A percentile compares a stretch with the other conserved stretches of the same genome.
These are phyloP conservation scores for Drosophila nasuta DNA, from an alignment of 1,140 invertebrate species.

Conservation along the genomic window DNA sequence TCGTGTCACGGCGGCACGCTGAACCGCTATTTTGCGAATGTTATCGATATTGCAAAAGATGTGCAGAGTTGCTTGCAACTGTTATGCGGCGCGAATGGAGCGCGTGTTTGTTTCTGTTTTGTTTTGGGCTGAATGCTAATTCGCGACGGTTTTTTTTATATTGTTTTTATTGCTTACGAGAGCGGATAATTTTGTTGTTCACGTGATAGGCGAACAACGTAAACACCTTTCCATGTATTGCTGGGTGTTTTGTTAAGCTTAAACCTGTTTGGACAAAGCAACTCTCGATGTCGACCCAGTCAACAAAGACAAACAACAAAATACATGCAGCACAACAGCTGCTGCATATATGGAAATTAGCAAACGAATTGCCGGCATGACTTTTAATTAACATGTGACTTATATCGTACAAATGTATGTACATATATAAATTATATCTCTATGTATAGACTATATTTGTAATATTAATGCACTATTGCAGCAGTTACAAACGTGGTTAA, in stretches of 20 bases:
- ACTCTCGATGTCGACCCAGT: slow-evolving; percentile 50
- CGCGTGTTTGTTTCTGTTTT: slow-evolving; percentile 34
- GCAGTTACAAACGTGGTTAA: slow-evolving; percentile 40
- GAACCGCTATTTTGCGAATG: not conserved
- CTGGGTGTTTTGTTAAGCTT: slow-evolving; percentile 57
- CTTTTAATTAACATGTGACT: slow-evolving; percentile 76
- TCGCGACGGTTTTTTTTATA: slow-evolving; percentile 18
- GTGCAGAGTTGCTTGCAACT: slow-evolving; percentile 30
- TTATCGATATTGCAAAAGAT: slow-evolving; percentile 35
- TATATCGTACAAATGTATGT: slow-evolving; percentile 28
- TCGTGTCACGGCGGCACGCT: slow-evolving; percentile 7
- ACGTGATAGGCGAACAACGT: slow-evolving; percentile 66
- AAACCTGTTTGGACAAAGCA: slow-evolving; percentile 78
- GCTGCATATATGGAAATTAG: slow-evolving; percentile 71
- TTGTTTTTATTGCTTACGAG: slow-evolving; percentile 49
- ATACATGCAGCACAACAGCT: slow-evolving; percentile 15
- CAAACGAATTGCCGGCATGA: slow-evolving; percentile 51
- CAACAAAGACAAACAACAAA: slow-evolving; percentile 47
- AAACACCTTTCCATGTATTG: slow-evolving; percentile 62
- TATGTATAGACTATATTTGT: slow-evolving; percentile 24
- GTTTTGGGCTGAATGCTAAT: slow-evolving; percentile 49
- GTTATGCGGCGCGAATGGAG: slow-evolving; percentile 4
- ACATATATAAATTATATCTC: slow-evolving; percentile 55
- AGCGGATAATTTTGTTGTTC: slow-evolving; percentile 63
- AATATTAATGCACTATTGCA: slow-evolving; percentile 59